phyloP scores from a whole-genome alignment of 53 echinoderm and acorn worm species.

The Crossaster papposus region DNA sequence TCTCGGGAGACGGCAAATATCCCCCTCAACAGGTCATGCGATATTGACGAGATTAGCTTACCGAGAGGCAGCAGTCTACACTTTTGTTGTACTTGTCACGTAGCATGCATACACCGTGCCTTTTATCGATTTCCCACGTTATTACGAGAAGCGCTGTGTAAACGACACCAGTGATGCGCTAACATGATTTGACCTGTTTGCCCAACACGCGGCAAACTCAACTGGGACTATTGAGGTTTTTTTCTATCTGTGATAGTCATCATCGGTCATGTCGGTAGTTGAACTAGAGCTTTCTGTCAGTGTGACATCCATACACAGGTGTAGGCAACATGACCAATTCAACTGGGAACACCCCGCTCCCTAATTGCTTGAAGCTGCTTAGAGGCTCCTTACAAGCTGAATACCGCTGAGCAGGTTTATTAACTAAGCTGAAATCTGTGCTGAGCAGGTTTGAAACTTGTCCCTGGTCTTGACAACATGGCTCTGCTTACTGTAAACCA shows the following conservation, averaged over 20 bases:
- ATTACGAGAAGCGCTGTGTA: constrained; percentile 26
- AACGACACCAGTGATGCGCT: constrained; percentile 22
- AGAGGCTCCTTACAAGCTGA: too few species aligned
- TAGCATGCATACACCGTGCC: background rate
- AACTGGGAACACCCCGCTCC: too few species aligned
- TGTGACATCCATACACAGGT: constrained; percentile 24
- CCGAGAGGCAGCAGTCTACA: background rate
- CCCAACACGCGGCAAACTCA: background rate
- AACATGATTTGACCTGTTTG: background rate
- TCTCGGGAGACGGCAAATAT: background rate
- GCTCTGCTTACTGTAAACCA: too few species aligned
- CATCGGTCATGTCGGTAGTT: too few species aligned
- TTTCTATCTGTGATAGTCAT: too few species aligned
- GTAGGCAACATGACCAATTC: background rate
- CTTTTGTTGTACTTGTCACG: background rate
- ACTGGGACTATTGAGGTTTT: too few species aligned
- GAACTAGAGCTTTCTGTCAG: too few species aligned
- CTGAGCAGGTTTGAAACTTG: too few species aligned
- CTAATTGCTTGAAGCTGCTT: too few species aligned
- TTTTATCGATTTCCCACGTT: background rate
- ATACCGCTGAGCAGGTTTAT: too few species aligned
- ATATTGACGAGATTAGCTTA: background rate
- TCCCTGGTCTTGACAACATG: too few species aligned
- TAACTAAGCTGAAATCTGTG: too few species aligned
- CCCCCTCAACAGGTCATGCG: constrained; percentile 16